Conservation (phyloP, 2,888 invertebrate genomes). For the Blastobasis lacticolella region DNA sequence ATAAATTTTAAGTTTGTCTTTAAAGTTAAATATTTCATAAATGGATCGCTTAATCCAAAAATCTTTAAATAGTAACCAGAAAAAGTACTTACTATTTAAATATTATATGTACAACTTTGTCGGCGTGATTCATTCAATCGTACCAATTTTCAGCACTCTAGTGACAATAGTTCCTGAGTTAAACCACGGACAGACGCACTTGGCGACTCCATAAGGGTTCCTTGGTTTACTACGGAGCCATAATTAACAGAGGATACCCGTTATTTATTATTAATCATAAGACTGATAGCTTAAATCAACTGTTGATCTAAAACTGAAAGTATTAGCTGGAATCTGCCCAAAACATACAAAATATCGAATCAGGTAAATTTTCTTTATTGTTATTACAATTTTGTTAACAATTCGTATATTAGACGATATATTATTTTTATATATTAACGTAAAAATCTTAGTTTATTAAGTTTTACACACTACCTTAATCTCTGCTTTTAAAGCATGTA, state of each 20-base stretch:
- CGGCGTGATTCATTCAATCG: no score
- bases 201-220: not conserved
- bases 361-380: conserved; percentile 16
- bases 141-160: no score
- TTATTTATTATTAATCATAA: not conserved
- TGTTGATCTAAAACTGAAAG: not conserved
- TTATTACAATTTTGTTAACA: conserved; percentile 16
- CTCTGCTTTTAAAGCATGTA: conserved; percentile 14
- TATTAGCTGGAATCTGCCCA: not conserved
- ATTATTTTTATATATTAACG: no score
- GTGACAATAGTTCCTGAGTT: no score
- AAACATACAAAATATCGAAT: not conserved
- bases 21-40: no score
- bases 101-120: no score
- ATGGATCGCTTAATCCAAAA: no score
- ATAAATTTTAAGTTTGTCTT: no score
- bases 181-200: no score
- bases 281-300: not conserved
- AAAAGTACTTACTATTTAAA: no score
- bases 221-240: not conserved
- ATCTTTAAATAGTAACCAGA: no score
- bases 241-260: not conserved
- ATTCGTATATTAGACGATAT: conserved; percentile 14
- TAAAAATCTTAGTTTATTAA: not conserved
- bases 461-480: conserved; percentile 1